Conservation (phyloP, 2,888 invertebrate genomes). For the Drosophila nigricruria region DNA sequence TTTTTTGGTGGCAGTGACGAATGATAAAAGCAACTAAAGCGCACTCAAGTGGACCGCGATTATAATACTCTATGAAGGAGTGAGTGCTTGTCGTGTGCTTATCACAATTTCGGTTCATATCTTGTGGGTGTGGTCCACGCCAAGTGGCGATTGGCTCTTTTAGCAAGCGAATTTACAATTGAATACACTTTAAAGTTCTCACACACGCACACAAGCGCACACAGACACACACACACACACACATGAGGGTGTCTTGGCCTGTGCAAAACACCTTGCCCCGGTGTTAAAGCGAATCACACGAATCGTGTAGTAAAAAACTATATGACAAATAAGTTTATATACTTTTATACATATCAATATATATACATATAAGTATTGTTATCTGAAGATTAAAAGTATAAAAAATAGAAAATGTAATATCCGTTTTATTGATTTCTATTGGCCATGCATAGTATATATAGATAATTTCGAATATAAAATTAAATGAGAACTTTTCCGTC, state of each 20-base stretch:
- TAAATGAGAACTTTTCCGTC: not conserved
- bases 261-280: slow-evolving; percentile 19
- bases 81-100: slow-evolving; percentile 31
- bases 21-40: slow-evolving; percentile 18
- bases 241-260: slow-evolving; percentile 21
- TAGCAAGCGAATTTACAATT: slow-evolving; percentile 15
- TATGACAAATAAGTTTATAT: not conserved
- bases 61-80: not conserved
- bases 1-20: slow-evolving; percentile 31
- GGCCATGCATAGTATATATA: not conserved
- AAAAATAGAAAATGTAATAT: not conserved
- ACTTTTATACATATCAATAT: not conserved
- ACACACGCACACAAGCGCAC: not conserved
- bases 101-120: slow-evolving; percentile 42
- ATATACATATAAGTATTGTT: not conserved
- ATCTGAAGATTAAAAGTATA: not conserved
- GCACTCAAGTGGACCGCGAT: slow-evolving; percentile 1
- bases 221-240: not conserved
- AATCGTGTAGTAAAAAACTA: not conserved
- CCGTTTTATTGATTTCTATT: not conserved
- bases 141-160: slow-evolving; percentile 13
- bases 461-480: not conserved
- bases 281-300: not conserved
- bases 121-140: slow-evolving; percentile 70
- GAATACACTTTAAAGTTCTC: slow-evolving; percentile 21